phyloP scores from a whole-genome alignment of 92 coral and sea anemone species.

The Paragorgia papillata region DNA sequence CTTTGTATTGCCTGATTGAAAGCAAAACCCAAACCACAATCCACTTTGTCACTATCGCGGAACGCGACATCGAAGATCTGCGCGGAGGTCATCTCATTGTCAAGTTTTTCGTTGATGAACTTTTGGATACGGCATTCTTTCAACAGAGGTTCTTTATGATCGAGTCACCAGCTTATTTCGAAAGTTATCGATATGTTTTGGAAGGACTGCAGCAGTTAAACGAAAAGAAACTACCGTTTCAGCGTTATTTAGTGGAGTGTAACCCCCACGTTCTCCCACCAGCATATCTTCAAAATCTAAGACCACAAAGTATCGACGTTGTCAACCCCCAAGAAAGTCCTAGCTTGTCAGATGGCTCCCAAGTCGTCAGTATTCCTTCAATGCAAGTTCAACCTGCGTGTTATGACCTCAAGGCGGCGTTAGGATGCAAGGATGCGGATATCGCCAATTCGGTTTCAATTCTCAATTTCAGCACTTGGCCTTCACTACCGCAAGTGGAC shows the following conservation, averaged over 20 bases:
- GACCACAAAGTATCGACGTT: too few species aligned
- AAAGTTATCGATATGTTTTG: slow-evolving; percentile 79
- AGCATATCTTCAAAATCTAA: slow-evolving; percentile 45
- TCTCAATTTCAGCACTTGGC: slow-evolving; percentile 59
- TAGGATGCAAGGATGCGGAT: neutral
- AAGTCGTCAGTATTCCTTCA: too few species aligned
- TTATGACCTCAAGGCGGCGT: slow-evolving; percentile 58
- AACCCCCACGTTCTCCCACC: slow-evolving; percentile 65
- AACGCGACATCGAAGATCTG: slow-evolving; percentile 60
- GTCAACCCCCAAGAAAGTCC: too few species aligned
- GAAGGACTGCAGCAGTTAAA: slow-evolving; percentile 61
- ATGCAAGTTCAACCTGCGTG: slow-evolving; percentile 19
- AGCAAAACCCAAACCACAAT: slow-evolving; percentile 58
- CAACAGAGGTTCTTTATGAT: slow-evolving; percentile 58
- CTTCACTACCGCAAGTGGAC: slow-evolving; percentile 48
- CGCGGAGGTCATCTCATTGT: slow-evolving; percentile 55
- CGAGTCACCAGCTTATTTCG: slow-evolving; percentile 78
- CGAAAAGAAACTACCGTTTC: slow-evolving; percentile 67
- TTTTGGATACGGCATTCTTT: neutral
- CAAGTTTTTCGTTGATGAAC: slow-evolving; percentile 62
- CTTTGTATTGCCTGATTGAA: slow-evolving; percentile 68
- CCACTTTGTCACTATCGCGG: slow-evolving; percentile 74
- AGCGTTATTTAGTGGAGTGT: slow-evolving; percentile 71
- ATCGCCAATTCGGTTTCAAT: slow-evolving; percentile 45
- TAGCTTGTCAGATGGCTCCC: too few species aligned